These are phyloP conservation scores for Eleutherodactylus coqui DNA, from an alignment of 2,797 vertebrate species.

Conservation along the genomic window DNA sequence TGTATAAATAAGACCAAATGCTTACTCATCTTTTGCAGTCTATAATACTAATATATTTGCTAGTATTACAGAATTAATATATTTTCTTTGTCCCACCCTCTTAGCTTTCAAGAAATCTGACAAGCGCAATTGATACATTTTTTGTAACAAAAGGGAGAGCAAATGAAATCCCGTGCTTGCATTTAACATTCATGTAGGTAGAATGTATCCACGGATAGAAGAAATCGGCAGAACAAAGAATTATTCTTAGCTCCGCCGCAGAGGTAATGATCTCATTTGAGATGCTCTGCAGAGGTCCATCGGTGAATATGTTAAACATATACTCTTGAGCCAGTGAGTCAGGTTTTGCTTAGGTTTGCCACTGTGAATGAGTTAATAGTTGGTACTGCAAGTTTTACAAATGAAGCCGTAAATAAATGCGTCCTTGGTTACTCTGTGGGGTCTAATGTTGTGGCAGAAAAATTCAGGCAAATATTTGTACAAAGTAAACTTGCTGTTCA, in stretches of 20 bases:
- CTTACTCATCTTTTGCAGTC: neutral
- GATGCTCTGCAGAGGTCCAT: constrained; percentile 22
- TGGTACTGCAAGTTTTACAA: constrained; percentile 33
- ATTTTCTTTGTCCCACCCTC: neutral
- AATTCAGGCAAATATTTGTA: constrained; percentile 62
- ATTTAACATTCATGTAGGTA: neutral
- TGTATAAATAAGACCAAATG: neutral
- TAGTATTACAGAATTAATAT: neutral
- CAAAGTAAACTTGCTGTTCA: constrained; percentile 53
- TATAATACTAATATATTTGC: neutral
- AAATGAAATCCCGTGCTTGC: neutral
- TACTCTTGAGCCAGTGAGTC: constrained; percentile 15
- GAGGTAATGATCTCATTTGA: constrained; percentile 23
- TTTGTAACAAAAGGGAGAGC: neutral
- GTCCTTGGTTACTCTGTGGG: constrained; percentile 48
- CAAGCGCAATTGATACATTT: neutral
- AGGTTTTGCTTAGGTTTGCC: neutral
- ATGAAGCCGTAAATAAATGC: constrained; percentile 39
- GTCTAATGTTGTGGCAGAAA: constrained; percentile 50
- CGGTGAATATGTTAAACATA: constrained; percentile 29
- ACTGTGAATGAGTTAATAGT: constrained; percentile 43
- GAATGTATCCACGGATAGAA: neutral
- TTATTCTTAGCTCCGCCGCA: neutral
- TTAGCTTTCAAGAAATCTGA: neutral
- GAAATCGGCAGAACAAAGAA: neutral